Conservation (phyloP, 2,888 invertebrate species). For the Drosophila mimetica region DNA sequence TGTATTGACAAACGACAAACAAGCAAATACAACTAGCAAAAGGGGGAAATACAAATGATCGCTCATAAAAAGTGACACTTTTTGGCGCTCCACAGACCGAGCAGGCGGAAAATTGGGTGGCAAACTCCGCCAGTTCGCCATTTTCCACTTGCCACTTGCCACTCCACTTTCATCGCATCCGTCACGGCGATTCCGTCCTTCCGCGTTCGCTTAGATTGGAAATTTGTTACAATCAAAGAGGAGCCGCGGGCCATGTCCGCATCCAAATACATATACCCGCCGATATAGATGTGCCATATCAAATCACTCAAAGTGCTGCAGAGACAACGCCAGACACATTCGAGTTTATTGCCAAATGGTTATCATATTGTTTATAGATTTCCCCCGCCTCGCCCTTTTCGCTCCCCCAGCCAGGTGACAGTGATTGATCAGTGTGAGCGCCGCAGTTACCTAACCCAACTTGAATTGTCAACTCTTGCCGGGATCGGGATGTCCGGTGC, state of each 20-base stretch:
- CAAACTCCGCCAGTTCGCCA: neutral
- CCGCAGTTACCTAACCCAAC: conserved; percentile 60
- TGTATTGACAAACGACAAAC: conserved; percentile 54
- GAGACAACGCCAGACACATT: conserved; percentile 63
- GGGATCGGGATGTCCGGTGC: conserved; percentile 12
- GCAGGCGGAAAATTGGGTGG: conserved; percentile 13
- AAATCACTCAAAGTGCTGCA: conserved; percentile 78
- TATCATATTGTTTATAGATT: conserved; percentile 84
- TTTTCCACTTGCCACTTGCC: neutral
- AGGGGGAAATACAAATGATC: conserved; percentile 66
- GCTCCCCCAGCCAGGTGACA: conserved; percentile 72
- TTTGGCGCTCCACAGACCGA: conserved; percentile 50
- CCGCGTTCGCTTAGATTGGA: conserved; percentile 61
- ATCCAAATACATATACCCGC: neutral
- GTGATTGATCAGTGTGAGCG: conserved; percentile 84
- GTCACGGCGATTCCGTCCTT: conserved; percentile 58
- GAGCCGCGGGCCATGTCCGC: conserved; percentile 22
- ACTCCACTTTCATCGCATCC: conserved; percentile 65
- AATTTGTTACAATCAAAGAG: conserved; percentile 79
- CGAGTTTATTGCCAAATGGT: conserved; percentile 79
- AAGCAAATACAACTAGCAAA: conserved; percentile 53
- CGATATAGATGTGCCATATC: conserved; percentile 60
- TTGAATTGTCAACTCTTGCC: conserved; percentile 58
- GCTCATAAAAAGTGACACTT: conserved; percentile 79
- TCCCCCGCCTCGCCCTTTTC: conserved; percentile 49